Evolutionary conservation across 2,797 vertebrate genomes (phyloP), one percentile per base, ranked within the genome.

Genomic region (Agapornis canus): DNA sequence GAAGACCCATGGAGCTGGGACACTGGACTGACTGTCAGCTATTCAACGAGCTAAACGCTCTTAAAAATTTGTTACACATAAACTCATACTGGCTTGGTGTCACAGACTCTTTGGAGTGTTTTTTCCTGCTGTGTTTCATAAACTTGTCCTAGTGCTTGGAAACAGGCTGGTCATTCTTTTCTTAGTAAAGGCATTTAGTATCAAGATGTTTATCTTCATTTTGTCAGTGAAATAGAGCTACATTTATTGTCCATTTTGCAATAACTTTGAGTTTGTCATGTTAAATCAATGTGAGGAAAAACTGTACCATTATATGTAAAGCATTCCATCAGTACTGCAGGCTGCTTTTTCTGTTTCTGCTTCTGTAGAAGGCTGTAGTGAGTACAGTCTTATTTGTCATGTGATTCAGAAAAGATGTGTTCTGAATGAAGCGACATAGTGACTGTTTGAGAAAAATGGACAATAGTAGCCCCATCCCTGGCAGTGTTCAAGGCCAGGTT

Each of bases 21-120:
- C 42, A 27, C 21, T 40, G 39, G 6, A 9, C 35, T 0, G 6
- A 9, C 35, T 0, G 0, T 59, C n/a, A 48, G 63, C 13, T 75
- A 2, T 39, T 52, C 42, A 48, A 66, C 54, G 39, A 88, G 16
- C 76, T 86, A 49, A 88, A 87, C 86, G 15, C 66, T 61, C 66
- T 56, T 16, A 45, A 73, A 37, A 6, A 56, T 56, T 13, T 47
- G 11, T 95, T 68, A 9, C 31, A n/a, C 22, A 6, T 29, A 26
- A 80, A 64, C 43, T 73, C 51, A 25, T 17, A 13, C 45, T 80
- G 60, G 7, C 37, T 77, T 40, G 14, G 2, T 52, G 40, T 57
- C 60, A 68, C 15, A 52, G 43, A 9, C 18, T 66, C 21, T 54
- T 40, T 21, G 25, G 31, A 19, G 0, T 19, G 32, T 6, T 48